Evolutionary conservation across 2,113 vertebrate species (phyloP), one percentile per base, ranked within the genome.

Genomic region (Periophthalmus modestus): DNA sequence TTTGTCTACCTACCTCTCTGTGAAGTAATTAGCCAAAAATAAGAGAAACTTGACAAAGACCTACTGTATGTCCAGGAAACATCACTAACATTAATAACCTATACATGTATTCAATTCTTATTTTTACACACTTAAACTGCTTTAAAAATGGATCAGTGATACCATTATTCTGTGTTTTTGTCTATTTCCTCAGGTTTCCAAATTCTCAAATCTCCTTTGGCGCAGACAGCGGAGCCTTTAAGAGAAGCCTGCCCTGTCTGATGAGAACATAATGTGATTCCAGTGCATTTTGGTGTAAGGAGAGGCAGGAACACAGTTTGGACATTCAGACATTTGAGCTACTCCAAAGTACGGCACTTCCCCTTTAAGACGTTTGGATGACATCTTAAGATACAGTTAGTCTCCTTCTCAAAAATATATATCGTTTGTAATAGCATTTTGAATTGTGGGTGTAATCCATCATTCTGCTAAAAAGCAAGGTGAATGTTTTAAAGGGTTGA

Each of bases 231-330:
- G 36, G 5, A 18, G 14, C 24, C 15, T 63, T 36, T 19, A 63
- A 9, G 34, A 36, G 28, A 18, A 33, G 58, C 23, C 4, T 5
- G 24, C 4, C 23, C 23, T 18, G 61, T 39, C 61, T 63, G 61
- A 63, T 36, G 28, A 63, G 61, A 19, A 36, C 2, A 39, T 63
- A 63, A 63, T 63, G 61, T 34, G 61, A 63, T 63, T 63, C 9
- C 6, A 19, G 28, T 63, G 18, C 61, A 39, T 63, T 63, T 39
- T 36, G 61, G 61, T 63, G 61, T 63, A 63, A 63, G 61, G 9
- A 9, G 61, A 63, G 18, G 61, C 33, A 15, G 12, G 58, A 28
- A 28, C 19, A 15, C 23, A 13, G 28, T 33, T 34, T 63, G 13
- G 24, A 18, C 61, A 18, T n/a, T 18, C 5, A 12, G 61, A 39